Evolutionary conservation across 2,888 invertebrate species (phyloP).

Genomic region (Xestia ashworthii): DNA sequence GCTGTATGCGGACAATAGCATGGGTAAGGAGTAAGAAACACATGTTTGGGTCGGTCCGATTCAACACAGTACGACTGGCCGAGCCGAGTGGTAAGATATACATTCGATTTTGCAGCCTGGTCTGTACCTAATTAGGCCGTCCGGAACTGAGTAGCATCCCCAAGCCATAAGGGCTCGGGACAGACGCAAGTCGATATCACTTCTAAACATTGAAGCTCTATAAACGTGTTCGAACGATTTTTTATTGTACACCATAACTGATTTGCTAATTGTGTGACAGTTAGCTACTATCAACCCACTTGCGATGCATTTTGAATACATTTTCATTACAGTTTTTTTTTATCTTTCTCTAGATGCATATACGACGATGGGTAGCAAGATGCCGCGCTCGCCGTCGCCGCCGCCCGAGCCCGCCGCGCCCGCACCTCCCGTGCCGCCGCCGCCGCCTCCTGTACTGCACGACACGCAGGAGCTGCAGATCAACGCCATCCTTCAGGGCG

Average conservation of each 20-base stretch:
- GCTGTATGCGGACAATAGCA: neutral
- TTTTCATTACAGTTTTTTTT: too few species aligned
- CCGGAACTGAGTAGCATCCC: neutral
- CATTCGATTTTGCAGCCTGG: neutral
- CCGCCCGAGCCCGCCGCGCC: conserved; percentile 70
- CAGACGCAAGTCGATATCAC: neutral
- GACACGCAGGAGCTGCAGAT: conserved; percentile 87
- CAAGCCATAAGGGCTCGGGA: neutral
- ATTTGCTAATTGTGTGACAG: neutral
- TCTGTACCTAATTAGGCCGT: neutral
- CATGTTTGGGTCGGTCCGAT: neutral
- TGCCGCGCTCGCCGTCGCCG: conserved; percentile 84
- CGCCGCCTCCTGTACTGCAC: conserved; percentile 61
- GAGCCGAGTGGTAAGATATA: neutral
- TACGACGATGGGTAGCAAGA: conserved; percentile 86
- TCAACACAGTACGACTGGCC: neutral
- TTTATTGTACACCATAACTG: neutral
- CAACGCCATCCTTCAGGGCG: conserved; percentile 87
- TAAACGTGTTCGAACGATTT: neutral
- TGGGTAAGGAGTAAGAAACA: neutral
- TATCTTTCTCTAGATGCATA: conserved; percentile 82
- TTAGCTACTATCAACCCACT: too few species aligned
- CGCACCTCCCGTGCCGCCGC: conserved; percentile 14
- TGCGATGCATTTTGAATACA: too few species aligned
- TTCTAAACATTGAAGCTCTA: neutral